phyloP scores from a whole-genome alignment of 2,113 vertebrate species.

The Carassius carassius region DNA sequence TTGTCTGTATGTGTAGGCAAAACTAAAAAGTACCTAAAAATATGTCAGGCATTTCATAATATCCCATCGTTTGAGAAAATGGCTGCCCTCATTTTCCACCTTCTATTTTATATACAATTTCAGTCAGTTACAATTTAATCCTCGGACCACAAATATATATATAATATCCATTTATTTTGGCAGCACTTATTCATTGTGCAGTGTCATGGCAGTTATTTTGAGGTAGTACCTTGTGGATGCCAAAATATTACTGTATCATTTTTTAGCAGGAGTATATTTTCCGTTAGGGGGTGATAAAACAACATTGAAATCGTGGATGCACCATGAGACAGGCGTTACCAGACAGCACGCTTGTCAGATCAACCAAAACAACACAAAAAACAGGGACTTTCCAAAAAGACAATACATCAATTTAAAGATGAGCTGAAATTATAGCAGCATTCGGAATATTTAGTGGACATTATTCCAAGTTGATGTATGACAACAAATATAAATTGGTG shows the following conservation, averaged over 20 bases:
- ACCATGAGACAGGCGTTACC: too few relatives aligned
- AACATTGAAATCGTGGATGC: background rate
- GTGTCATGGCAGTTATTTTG: background rate
- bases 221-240: background rate
- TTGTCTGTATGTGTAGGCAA: background rate
- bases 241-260: background rate
- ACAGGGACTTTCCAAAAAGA: slow-evolving; percentile 12
- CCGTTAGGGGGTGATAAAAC: slow-evolving; percentile 24
- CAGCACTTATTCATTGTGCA: background rate
- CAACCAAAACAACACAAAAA: background rate
- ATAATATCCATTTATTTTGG: background rate
- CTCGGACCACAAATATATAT: too few relatives aligned
- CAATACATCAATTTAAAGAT: background rate
- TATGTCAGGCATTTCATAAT: background rate
- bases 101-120: background rate
- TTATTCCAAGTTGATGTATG: background rate
- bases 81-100: background rate
- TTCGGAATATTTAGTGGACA: background rate
- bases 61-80: background rate
- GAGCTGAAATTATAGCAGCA: background rate
- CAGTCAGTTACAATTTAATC: background rate
- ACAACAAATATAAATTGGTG: background rate
- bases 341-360: too few relatives aligned
- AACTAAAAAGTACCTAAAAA: background rate
- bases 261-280: background rate